phyloP scores from a whole-genome alignment of 2,888 invertebrate genomes.

The Pyrrhia umbra region DNA sequence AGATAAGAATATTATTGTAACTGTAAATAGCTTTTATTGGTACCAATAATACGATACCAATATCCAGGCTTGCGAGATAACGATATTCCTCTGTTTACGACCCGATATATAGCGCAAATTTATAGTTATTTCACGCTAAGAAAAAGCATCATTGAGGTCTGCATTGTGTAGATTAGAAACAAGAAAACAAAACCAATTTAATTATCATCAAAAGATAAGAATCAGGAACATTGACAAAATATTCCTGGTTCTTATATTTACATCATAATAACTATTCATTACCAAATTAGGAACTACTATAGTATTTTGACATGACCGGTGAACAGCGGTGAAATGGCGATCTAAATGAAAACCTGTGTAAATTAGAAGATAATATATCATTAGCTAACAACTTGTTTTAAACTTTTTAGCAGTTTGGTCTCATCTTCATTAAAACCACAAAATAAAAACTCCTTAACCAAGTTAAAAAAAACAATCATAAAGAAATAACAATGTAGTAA shows the following conservation, averaged over 20 bases:
- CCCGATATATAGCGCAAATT: background rate
- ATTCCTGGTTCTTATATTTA: too few relatives aligned
- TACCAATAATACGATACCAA: background rate
- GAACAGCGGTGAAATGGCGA: too few relatives aligned
- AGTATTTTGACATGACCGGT: too few relatives aligned
- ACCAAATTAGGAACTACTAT: too few relatives aligned
- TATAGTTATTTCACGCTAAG: background rate
- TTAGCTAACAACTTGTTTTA: background rate
- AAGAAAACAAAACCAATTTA: too few relatives aligned
- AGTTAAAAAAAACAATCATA: conserved; percentile 36
- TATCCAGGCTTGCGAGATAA: background rate
- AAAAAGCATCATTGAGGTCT: too few relatives aligned
- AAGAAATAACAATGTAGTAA: conserved; percentile 47
- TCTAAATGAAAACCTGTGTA: too few relatives aligned
- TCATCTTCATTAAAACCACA: background rate
- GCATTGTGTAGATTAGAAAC: too few relatives aligned
- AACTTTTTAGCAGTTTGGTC: background rate
- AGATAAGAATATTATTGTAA: background rate
- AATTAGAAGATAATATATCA: too few relatives aligned
- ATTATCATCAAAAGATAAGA: too few relatives aligned
- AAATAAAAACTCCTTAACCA: conserved; percentile 7
- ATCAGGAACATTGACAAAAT: too few relatives aligned
- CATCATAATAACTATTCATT: too few relatives aligned
- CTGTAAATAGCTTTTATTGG: conserved; percentile 12
- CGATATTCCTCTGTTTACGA: conserved; percentile 17